A percentile compares a stretch with the other conserved stretches of the same genome.
Evolutionary conservation across 1,140 invertebrate genomes (phyloP).

Genomic region (Zophobas atratus): DNA sequence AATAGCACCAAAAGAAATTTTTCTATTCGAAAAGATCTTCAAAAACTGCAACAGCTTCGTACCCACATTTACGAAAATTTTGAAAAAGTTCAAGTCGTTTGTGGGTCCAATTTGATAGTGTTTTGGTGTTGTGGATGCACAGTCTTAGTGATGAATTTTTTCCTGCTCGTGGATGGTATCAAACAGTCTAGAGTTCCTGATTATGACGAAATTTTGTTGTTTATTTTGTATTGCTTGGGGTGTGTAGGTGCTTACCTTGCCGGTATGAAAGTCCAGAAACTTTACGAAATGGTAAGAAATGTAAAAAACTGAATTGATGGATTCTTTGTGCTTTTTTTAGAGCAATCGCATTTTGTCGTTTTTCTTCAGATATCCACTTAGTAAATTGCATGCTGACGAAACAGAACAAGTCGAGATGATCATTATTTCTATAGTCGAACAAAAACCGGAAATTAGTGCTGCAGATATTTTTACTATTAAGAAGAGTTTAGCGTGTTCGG

Average conservation of each 20-base stretch:
- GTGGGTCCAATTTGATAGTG: neutral
- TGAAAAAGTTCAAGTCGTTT: neutral
- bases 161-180: neutral
- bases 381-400: neutral
- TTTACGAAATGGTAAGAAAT: neutral
- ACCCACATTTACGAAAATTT: neutral
- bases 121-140: neutral
- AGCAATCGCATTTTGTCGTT: slow-evolving; percentile 11
- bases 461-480: slow-evolving; percentile 61
- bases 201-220: neutral
- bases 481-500: slow-evolving; percentile 48
- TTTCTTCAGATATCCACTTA: slow-evolving; percentile 9
- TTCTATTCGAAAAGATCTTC: neutral
- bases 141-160: neutral
- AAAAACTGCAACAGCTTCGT: neutral
- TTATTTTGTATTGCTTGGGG: neutral
- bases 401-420: slow-evolving; percentile 58
- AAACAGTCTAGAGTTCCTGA: neutral
- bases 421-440: slow-evolving; percentile 53
- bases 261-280: neutral
- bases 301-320: too few relatives aligned
- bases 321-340: neutral
- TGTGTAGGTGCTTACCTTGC: neutral
- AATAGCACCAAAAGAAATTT: neutral
- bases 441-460: slow-evolving; percentile 58